phyloP scores from a whole-genome alignment of 2,797 vertebrate species.

The Nothura maculosa region DNA sequence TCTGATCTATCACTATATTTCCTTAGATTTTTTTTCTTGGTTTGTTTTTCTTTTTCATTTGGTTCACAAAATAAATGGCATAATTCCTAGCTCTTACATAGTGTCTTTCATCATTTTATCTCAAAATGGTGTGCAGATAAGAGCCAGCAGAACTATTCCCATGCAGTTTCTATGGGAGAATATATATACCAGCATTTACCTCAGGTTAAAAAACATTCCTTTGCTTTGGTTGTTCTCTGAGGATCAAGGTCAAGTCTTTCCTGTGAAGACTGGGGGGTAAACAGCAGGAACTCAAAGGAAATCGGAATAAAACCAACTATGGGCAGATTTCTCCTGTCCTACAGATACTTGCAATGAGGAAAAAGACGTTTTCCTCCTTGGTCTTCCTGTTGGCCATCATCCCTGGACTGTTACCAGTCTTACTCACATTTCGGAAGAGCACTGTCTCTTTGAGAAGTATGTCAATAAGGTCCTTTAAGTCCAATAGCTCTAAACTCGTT shows the following conservation, averaged over 20 bases:
- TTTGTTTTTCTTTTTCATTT: slow-evolving; percentile 46
- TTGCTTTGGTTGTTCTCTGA: background rate
- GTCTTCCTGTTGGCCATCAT: background rate
- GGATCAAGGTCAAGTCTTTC: background rate
- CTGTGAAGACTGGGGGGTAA: fast-evolving
- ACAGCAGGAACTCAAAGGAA: background rate
- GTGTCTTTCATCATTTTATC: slow-evolving; percentile 6
- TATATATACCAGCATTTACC: background rate
- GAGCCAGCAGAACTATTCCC: background rate
- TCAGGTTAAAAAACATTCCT: background rate
- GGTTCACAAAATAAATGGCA: slow-evolving; percentile 48
- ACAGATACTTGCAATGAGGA: background rate
- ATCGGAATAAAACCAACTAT: background rate
- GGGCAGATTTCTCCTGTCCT: background rate
- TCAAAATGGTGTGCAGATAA: background rate
- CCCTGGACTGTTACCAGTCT: background rate
- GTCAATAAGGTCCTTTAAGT: background rate
- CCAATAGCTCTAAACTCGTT: background rate
- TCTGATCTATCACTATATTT: slow-evolving; percentile 26
- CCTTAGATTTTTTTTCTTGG: background rate
- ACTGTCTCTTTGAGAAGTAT: background rate
- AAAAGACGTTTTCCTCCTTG: background rate
- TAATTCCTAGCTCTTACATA: background rate
- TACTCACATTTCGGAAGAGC: background rate
- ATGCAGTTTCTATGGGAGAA: fast-evolving